Conservation (phyloP, 1,140 invertebrate genomes). For the Antheraea pernyi region DNA sequence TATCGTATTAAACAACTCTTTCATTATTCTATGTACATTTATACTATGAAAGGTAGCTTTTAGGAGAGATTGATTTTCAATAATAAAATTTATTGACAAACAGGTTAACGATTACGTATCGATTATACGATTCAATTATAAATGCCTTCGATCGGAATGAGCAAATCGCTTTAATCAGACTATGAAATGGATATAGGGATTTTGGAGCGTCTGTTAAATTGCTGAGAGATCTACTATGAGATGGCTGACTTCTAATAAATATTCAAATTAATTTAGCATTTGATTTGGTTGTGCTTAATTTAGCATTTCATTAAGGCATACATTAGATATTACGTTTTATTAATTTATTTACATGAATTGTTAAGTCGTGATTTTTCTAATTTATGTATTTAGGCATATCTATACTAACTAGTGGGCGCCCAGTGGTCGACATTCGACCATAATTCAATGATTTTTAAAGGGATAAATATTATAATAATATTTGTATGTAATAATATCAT, state of each 20-base stretch:
- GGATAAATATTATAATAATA: too few relatives aligned
- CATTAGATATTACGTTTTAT: too few relatives aligned
- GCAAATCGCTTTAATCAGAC: constrained; percentile 11
- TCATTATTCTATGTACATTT: too few relatives aligned
- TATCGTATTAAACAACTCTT: too few relatives aligned
- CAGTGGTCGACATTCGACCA: too few relatives aligned
- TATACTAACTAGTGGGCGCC: too few relatives aligned
- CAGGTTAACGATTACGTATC: background rate
- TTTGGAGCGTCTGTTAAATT: constrained; percentile 3
- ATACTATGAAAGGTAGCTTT: too few relatives aligned
- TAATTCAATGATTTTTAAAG: too few relatives aligned
- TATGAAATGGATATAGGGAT: constrained; percentile 9
- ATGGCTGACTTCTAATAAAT: background rate
- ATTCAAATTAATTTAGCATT: background rate
- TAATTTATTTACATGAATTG: too few relatives aligned
- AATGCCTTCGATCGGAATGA: background rate
- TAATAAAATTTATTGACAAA: constrained; percentile 1
- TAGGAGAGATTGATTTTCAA: background rate
- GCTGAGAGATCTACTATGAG: background rate
- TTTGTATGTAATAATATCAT: too few relatives aligned
- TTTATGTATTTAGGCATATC: too few relatives aligned
- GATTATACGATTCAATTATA: constrained; percentile 3
- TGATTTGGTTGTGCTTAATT: background rate
- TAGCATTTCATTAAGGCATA: background rate
- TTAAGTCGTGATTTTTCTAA: too few relatives aligned